Evolutionary conservation across 2,797 vertebrate species (phyloP).

Genomic region (Rhinella marina): DNA sequence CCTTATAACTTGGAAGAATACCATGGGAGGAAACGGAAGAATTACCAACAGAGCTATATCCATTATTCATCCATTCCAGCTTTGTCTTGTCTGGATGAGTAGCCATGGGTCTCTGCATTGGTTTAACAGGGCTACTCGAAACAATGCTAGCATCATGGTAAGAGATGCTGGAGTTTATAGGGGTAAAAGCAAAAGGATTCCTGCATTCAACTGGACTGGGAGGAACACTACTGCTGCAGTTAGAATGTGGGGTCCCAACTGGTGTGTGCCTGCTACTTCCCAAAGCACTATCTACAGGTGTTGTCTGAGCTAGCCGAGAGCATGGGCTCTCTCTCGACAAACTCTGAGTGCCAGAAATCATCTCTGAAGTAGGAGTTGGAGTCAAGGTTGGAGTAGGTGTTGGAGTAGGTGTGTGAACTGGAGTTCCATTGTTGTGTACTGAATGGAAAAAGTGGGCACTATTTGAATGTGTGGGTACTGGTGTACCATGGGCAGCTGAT

Average conservation of each 20-base stretch:
- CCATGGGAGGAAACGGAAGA: constrained; percentile 83
- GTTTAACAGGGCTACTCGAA: constrained; percentile 95
- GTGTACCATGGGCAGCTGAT: constrained; percentile 72
- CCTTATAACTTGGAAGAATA: constrained; percentile 92
- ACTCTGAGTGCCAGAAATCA: constrained; percentile 83
- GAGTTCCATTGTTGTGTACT: constrained; percentile 82
- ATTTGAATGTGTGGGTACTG: constrained; percentile 76
- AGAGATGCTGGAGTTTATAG: constrained; percentile 93
- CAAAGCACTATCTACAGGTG: constrained; percentile 91
- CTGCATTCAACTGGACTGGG: constrained; percentile 97
- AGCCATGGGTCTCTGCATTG: constrained; percentile 97
- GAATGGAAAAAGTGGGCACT: constrained; percentile 83
- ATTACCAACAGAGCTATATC: constrained; percentile 78
- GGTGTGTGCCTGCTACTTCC: constrained; percentile 94
- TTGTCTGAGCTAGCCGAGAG: constrained; percentile 85
- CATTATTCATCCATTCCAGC: constrained; percentile 96
- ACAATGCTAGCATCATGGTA: constrained; percentile 91
- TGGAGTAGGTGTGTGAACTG: constrained; percentile 84
- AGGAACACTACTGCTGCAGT: constrained; percentile 94
- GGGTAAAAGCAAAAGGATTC: constrained; percentile 96
- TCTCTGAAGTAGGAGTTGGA: constrained; percentile 89
- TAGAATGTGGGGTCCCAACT: constrained; percentile 92
- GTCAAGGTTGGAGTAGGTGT: constrained; percentile 88
- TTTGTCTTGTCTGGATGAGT: constrained; percentile 97
- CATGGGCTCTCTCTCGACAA: constrained; percentile 91